A percentile compares a stretch with the other conserved stretches of the same genome.
Evolutionary conservation across 1,140 invertebrate genomes (phyloP).

Genomic region (Caenorhabditis brenneri): DNA sequence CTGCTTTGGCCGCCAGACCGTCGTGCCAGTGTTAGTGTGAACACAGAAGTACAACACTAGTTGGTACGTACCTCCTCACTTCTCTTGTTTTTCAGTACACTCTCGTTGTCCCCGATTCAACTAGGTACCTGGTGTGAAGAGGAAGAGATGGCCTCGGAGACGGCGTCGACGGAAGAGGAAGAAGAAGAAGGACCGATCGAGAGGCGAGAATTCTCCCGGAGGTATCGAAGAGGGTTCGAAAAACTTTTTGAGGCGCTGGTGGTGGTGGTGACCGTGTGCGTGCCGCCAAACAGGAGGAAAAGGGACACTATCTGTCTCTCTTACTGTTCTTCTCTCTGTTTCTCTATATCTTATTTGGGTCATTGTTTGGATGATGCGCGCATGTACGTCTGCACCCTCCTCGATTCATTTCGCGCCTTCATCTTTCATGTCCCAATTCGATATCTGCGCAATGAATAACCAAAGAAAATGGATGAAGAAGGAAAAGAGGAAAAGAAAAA

Average conservation of each 20-base stretch:
- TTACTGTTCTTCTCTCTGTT: slow-evolving; percentile 28
- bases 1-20: not conserved
- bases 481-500: too few relatives aligned
- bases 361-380: slow-evolving; percentile 33
- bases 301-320: not conserved
- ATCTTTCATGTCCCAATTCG: slow-evolving; percentile 39
- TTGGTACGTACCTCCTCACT: not conserved
- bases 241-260: not conserved
- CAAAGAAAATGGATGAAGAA: not conserved
- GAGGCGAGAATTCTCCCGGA: slow-evolving; percentile 1
- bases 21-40: slow-evolving; percentile 39
- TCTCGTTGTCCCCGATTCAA: slow-evolving; percentile 11
- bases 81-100: not conserved
- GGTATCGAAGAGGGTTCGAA: not conserved
- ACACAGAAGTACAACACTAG: slow-evolving; percentile 31
- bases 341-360: slow-evolving; percentile 38
- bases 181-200: not conserved
- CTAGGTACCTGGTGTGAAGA: slow-evolving; percentile 25
- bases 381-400: slow-evolving; percentile 25
- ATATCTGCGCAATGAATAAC: slow-evolving; percentile 39
- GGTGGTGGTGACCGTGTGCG: slow-evolving; percentile 20
- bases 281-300: slow-evolving; percentile 1
- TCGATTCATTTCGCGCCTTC: slow-evolving; percentile 39
- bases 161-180: not conserved
- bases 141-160: slow-evolving; percentile 23